Base-by-base conservation (phyloP, 2,113 vertebrate species). In the Climacteris rufus region DNA sequence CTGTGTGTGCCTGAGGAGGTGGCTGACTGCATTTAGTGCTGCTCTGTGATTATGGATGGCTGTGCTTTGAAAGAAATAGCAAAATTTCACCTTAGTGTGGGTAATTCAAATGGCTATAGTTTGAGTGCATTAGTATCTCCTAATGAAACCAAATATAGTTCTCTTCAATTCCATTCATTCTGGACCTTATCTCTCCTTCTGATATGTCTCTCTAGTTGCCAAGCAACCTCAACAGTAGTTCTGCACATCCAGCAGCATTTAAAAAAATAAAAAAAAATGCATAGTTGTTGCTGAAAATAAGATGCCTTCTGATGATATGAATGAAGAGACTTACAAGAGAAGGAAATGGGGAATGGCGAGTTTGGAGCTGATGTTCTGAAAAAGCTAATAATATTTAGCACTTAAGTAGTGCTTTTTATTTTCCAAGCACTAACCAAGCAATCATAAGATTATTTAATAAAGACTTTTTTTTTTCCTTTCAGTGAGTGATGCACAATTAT, bases 241-340 rank as follows among this genome's bases (percentile, higher is more conserved):
- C 90, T 86, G 94, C 85, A 92, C 90, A 94, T 94, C 87, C 56
- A 94, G 68, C 65, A 96, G 66, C 84, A 88, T 72, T 90, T 2
- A 31, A 85, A 81, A 70, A 75, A 81, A 69, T n/a, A n/a, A 50
- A 66, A 85, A 84, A 63, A 63, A n/a, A 37, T 44, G 68, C 83
- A 79, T 92, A 90, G 87, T 93, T 87, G 78, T 93, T 93, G 79
- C 88, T 94, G 93, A 94, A 97, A 96, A 95, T 97, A 86, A 94
- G 85, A 83, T 97, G 76, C 85, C 78, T 90, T 93, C 83, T 90
- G 85, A 83, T 96, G 93, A 52, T 71, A 96, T 94, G 93, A 97
- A 96, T 96, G 93, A 77, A 68, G 33, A 70, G 52, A 94, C 59
- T 74, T 92, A 61, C 2, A 4, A 64, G 76, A 60, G 74, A 45